Evolutionary conservation across 2,888 invertebrate genomes (phyloP), one percentile per base, ranked within the genome.

Genomic region (Leptopterna dolabrata): DNA sequence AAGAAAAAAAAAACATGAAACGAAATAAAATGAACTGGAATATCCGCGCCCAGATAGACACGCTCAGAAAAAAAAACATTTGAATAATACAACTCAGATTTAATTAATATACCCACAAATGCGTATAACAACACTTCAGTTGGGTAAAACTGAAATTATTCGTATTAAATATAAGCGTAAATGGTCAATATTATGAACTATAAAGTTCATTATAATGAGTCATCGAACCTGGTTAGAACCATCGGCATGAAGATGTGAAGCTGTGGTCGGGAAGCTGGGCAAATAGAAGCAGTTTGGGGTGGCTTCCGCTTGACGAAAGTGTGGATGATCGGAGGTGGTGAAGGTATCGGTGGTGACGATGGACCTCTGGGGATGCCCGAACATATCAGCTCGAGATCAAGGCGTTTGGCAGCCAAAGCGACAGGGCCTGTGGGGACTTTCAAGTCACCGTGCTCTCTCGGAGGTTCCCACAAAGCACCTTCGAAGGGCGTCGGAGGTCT

Each of bases 181-280:
- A n/a, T n/a, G n/a, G n/a, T n/a, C n/a, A n/a, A n/a, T n/a, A n/a
- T n/a, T n/a, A n/a, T n/a, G n/a, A n/a, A n/a, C 36, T 4, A 36
- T 47, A 47, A 47, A 2, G 47, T 14, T 47, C 47, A 47, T 13
- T 9, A 47, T 47, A 19, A 55, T 19, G 76, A 14, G 19, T 76
- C 76, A 13, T 82, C 82, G n/a, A 82, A 82, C 41, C 86, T 41
- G 19, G 80, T 36, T 9, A 86, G 13, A 29, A 86, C 45, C n/a
- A 78, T 80, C n/a, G 95, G 95, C 93, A 95, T 95, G 90, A 96
- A 96, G 88, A 96, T 95, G 91, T 96, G 96, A 45, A 96, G 92
- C 91, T 96, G 95, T 90, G 88, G 92, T 91, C 89, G 87, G 45
- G 87, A 80, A 13, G 89, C 73, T 16, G 86, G 24, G 9, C n/a